Evolutionary conservation across 2,888 invertebrate species (phyloP).

Genomic region (Acrobasis suavella): DNA sequence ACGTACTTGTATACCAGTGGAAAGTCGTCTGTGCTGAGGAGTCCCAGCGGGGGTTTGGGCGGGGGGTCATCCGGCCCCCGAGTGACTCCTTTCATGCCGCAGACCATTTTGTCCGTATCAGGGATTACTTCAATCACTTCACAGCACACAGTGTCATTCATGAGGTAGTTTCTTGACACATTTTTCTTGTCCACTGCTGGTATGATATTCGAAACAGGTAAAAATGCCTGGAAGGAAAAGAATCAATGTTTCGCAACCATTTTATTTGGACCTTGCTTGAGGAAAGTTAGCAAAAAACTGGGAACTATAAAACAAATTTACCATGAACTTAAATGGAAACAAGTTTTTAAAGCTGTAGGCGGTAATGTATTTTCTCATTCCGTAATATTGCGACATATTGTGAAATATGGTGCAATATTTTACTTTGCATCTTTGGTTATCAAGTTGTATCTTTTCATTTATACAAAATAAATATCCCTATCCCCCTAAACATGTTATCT

Average conservation of each 20-base stretch:
- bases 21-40: constrained; percentile 91
- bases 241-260: background rate
- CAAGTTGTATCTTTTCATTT: no score
- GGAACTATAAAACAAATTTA: background rate
- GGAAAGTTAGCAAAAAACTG: background rate
- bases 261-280: background rate
- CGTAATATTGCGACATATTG: constrained; percentile 20
- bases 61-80: constrained; percentile 87
- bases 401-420: constrained; percentile 41
- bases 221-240: constrained; percentile 82
- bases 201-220: constrained; percentile 87
- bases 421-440: no score
- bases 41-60: constrained; percentile 89
- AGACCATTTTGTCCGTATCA: constrained; percentile 93
- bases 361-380: background rate
- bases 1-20: constrained; percentile 93
- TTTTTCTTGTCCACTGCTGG: constrained; percentile 91
- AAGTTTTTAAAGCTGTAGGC: constrained; percentile 2
- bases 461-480: no score
- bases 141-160: constrained; percentile 93
- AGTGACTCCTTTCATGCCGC: constrained; percentile 92
- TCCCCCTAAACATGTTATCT: no score
- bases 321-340: constrained; percentile 3
- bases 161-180: constrained; percentile 88
- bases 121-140: constrained; percentile 93